Percentiles rank a stretch among this genome's conserved stretches.
phyloP scores from a whole-genome alignment of 2,888 invertebrate species.

The Monochamus alternatus region DNA sequence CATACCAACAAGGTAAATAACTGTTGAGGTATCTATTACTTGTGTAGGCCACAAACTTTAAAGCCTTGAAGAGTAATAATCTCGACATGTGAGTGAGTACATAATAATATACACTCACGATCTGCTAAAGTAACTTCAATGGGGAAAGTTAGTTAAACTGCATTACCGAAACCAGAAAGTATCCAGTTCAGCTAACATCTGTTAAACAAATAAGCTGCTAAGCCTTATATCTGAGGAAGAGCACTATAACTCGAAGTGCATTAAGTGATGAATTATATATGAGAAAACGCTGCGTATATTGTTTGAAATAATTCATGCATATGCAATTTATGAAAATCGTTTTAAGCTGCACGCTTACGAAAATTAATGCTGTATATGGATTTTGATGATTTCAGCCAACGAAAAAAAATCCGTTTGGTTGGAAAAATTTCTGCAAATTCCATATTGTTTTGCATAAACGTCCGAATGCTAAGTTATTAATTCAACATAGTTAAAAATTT shows the following conservation, averaged over 20 bases:
- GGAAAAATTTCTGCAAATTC: too few species aligned
- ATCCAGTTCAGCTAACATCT: not conserved
- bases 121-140: not conserved
- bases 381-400: too few species aligned
- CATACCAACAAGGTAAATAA: too few species aligned
- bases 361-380: too few species aligned
- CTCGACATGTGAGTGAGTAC: not conserved
- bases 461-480: too few species aligned
- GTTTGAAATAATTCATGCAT: not conserved
- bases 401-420: too few species aligned
- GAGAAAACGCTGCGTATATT: not conserved
- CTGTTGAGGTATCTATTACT: not conserved
- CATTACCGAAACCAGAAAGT: not conserved
- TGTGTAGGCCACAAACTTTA: not conserved
- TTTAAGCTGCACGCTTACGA: not conserved
- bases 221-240: not conserved
- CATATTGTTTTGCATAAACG: too few species aligned
- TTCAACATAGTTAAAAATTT: too few species aligned
- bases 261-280: not conserved
- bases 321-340: not conserved
- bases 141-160: not conserved
- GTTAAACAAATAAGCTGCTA: slow-evolving; percentile 2
- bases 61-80: not conserved
- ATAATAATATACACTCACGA: not conserved
- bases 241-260: not conserved